phyloP scores from a whole-genome alignment of 2,113 vertebrate species.

The Pangasianodon hypophthalmus region DNA sequence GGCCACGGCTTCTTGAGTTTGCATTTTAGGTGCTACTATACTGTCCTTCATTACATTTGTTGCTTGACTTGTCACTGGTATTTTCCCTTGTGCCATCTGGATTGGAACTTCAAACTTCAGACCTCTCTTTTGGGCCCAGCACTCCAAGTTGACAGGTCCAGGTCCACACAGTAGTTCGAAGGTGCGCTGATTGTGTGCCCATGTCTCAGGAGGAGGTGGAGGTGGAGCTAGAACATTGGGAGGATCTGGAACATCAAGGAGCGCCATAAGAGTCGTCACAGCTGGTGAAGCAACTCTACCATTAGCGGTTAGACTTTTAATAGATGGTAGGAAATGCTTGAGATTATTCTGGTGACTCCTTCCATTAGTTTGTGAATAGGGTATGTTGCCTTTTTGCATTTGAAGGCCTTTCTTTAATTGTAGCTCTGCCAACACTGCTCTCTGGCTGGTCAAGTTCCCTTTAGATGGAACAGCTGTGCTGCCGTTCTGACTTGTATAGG shows the following conservation, averaged over 20 bases:
- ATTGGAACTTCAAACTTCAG: slow-evolving; percentile 39
- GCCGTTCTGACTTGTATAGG: slow-evolving; percentile 85
- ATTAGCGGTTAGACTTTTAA: slow-evolving; percentile 23
- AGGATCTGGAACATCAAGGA: slow-evolving; percentile 84
- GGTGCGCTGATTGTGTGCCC: slow-evolving; percentile 70
- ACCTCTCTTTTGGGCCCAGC: slow-evolving; percentile 51
- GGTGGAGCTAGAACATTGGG: slow-evolving; percentile 88
- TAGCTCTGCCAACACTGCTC: slow-evolving; percentile 74
- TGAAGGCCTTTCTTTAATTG: slow-evolving; percentile 73
- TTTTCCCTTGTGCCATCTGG: not conserved
- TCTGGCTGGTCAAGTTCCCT: slow-evolving; percentile 72
- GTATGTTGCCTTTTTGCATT: slow-evolving; percentile 51
- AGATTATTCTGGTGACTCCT: slow-evolving; percentile 1
- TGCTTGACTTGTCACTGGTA: not conserved
- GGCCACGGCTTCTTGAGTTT: not conserved
- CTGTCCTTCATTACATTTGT: slow-evolving; percentile 23
- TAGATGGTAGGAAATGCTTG: slow-evolving; percentile 26
- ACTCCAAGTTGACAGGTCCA: slow-evolving; percentile 45
- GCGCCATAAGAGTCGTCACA: slow-evolving; percentile 65
- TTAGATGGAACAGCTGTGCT: slow-evolving; percentile 74
- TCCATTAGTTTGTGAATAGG: slow-evolving; percentile 49
- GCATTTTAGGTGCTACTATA: not conserved
- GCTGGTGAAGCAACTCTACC: slow-evolving; percentile 56
- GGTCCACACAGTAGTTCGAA: slow-evolving; percentile 73
- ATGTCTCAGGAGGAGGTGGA: slow-evolving; percentile 82